A percentile compares a stretch with the other conserved stretches of the same genome.
Evolutionary conservation across 2,113 vertebrate genomes (phyloP).

Genomic region (Phalacrocorax pelagicus): DNA sequence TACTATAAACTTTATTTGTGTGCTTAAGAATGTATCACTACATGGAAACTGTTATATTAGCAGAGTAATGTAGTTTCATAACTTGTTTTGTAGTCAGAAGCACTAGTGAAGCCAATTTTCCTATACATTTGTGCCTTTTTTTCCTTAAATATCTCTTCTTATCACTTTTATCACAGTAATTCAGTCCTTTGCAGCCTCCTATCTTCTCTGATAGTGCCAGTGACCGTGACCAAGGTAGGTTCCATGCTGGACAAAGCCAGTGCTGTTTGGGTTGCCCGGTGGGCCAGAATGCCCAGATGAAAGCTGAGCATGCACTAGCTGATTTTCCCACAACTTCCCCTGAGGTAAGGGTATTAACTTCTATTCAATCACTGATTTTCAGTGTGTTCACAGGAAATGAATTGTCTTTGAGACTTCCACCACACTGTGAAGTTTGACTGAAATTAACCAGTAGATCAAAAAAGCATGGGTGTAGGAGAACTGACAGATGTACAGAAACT

Average conservation of each 20-base stretch:
- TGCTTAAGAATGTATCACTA: not conserved
- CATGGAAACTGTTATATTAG: not conserved
- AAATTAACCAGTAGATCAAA: not conserved
- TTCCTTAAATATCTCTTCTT: not conserved
- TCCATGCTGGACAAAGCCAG: not conserved
- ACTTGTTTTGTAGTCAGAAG: not conserved
- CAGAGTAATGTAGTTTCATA: not conserved
- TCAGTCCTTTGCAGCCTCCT: not conserved
- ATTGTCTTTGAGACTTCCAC: not conserved
- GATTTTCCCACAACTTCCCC: not conserved
- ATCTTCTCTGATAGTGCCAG: not conserved
- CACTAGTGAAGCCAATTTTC: not conserved
- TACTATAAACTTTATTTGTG: not conserved
- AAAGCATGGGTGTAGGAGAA: fast-evolving
- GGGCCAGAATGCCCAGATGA: not conserved
- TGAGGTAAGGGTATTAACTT: not conserved
- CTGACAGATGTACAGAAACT: not conserved
- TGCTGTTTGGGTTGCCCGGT: not conserved
- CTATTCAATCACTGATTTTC: not conserved
- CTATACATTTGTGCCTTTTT: not conserved
- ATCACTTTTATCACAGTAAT: not conserved
- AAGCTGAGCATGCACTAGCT: not conserved
- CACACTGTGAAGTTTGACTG: not conserved
- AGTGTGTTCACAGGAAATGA: not conserved
- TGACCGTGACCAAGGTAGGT: not conserved